Evolutionary conservation across 2,797 vertebrate species (phyloP).

Genomic region (Petrocephalus sullivani): DNA sequence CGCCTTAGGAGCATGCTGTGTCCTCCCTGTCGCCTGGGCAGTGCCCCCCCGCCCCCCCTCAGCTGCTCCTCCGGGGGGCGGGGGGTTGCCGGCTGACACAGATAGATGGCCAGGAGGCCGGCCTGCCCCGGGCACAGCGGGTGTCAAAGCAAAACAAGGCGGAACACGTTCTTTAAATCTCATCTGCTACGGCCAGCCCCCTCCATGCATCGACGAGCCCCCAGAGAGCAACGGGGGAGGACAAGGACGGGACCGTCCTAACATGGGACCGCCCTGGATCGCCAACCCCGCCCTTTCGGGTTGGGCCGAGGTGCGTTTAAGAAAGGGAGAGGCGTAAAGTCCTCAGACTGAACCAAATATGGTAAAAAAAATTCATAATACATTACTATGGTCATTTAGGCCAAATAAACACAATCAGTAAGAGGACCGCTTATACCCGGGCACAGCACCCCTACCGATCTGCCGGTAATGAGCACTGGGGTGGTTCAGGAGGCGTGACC

Average conservation of each 20-base stretch:
- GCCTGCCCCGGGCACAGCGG: constrained; percentile 34
- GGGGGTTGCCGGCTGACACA: constrained; percentile 59
- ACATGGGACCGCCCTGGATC: not conserved
- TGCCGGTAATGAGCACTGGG: not conserved
- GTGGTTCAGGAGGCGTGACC: not conserved
- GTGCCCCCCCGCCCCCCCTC: constrained; percentile 55
- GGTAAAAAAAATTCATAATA: not conserved
- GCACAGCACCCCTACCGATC: not conserved
- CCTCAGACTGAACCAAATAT: not conserved
- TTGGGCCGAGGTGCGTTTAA: not conserved
- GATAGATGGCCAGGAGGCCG: constrained; percentile 68
- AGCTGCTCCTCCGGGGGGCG: constrained; percentile 53
- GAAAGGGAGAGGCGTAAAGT: not conserved
- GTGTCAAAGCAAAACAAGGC: constrained; percentile 65
- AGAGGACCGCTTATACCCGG: not conserved
- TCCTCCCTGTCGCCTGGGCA: constrained; percentile 73
- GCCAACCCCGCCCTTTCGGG: not conserved
- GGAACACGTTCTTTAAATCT: constrained; percentile 33
- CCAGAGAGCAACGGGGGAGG: not conserved
- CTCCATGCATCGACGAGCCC: not conserved
- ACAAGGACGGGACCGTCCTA: not conserved
- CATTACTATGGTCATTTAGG: not conserved
- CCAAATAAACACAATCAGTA: not conserved
- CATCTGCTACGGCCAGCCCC: constrained; percentile 32
- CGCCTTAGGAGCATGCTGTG: constrained; percentile 88